Conservation (phyloP, 2,888 invertebrate species). For the Hypsopygia costalis region DNA sequence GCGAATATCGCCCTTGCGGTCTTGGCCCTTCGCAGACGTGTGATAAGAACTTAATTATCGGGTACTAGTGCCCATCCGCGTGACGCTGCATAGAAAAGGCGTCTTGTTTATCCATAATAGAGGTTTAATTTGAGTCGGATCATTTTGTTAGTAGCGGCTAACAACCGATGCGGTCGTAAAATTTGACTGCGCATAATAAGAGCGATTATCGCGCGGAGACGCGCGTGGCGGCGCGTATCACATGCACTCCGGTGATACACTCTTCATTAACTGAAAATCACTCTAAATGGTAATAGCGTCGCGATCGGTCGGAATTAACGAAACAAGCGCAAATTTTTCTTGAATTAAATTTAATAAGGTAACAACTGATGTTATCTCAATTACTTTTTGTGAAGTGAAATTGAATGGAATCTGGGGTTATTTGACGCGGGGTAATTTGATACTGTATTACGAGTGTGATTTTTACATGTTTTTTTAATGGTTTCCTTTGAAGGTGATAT, state of each 20-base stretch:
- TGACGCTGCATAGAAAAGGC: conserved; percentile 52
- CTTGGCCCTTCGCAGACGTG: conserved; percentile 10
- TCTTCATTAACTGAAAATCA: conserved; percentile 72
- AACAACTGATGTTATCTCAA: conserved; percentile 56
- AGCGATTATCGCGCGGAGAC: conserved; percentile 60
- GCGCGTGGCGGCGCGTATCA: conserved; percentile 53
- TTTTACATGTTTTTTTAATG: conserved; percentile 15
- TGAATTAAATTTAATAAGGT: conserved; percentile 65
- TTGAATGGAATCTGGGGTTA: conserved; percentile 42
- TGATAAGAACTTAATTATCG: conserved; percentile 40
- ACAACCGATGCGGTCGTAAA: conserved; percentile 73
- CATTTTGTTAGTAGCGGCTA: conserved; percentile 65
- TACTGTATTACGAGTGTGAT: conserved; percentile 9
- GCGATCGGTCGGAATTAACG: conserved; percentile 53
- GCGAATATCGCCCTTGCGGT: conserved; percentile 24
- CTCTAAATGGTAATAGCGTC: conserved; percentile 68
- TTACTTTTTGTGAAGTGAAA: conserved; percentile 44
- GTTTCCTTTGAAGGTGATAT: conserved; percentile 16
- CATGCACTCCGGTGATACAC: conserved; percentile 50
- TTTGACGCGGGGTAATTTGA: conserved; percentile 34
- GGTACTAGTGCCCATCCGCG: conserved; percentile 44
- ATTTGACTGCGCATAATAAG: conserved; percentile 77
- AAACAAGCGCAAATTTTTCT: conserved; percentile 60
- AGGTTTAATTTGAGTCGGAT: conserved; percentile 63
- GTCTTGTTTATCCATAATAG: conserved; percentile 54